Evolutionary conservation across 2,888 invertebrate genomes (phyloP), one percentile per base, ranked within the genome.

Genomic region (Autographa gamma): DNA sequence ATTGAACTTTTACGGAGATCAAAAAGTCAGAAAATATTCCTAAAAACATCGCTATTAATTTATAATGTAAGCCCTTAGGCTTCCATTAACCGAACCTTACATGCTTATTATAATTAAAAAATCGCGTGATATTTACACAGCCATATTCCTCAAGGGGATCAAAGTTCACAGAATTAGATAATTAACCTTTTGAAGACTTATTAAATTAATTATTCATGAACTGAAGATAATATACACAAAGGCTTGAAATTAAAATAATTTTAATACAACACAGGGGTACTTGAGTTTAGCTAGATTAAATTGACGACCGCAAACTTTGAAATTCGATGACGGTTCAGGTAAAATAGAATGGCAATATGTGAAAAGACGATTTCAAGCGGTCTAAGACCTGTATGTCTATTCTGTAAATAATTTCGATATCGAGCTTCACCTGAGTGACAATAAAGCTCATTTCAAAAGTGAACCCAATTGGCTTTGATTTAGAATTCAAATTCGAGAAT

Each of bases 201-300:
- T 56, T 56, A 56, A 19, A 56, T 56, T 56, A 56, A 56, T 25
- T 19, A 56, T 56, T 56, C 19, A 56, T 56, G 54, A 19, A 19
- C 13, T 56, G 5, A 13, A 25, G 18, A 13, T 25, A 25, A 13
- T 18, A 13, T 11, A 56, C 13, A 13, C 11, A 16, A 14, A 43
- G 14, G 16, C 11, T 13, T 13, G 41, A 14, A 11, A 13, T 41
- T 0, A 3, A 41, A 41, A 41, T 41, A 41, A 14, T 3, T 13
- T 41, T 0, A 25, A 25, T 25, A 25, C 25, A 25, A 25, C 14
- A 3, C 14, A 3, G 13, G 13, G 14, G 14, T 13, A 41, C 13
- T 3, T 0, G 13, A 41, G 1, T 1, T 34, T 8, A 34, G 6
- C 34, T 34, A 34, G 34, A 34, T 34, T 8, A 38, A 38, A 38